Conservation (phyloP, 2,888 invertebrate species). For the Diplolepis rosae region DNA sequence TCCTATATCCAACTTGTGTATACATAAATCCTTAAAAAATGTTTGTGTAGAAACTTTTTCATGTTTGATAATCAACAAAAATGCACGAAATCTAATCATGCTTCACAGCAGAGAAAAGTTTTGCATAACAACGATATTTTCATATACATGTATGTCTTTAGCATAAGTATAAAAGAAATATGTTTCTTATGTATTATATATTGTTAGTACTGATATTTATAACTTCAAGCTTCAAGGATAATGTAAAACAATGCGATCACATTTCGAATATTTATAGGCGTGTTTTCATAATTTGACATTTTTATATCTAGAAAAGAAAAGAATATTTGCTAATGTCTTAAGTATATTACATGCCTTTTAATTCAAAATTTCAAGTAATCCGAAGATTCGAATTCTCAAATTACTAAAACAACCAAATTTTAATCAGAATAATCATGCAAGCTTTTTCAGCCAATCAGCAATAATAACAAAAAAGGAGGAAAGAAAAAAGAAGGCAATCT, state of each 20-base stretch:
- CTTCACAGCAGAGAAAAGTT: background rate
- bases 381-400: too few relatives aligned
- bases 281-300: too few relatives aligned
- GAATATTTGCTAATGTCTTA: too few relatives aligned
- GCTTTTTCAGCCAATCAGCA: too few relatives aligned
- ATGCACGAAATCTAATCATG: background rate
- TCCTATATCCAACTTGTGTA: background rate
- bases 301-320: too few relatives aligned
- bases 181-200: background rate
- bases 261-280: too few relatives aligned
- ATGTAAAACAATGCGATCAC: conserved; percentile 18
- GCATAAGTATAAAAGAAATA: conserved; percentile 1
- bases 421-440: too few relatives aligned
- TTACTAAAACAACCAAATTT: too few relatives aligned
- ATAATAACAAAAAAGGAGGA: too few relatives aligned
- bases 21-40: background rate
- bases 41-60: background rate
- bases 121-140: conserved; percentile 6
- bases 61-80: background rate
- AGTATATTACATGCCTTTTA: too few relatives aligned
- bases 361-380: too few relatives aligned
- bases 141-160: background rate
- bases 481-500: too few relatives aligned
- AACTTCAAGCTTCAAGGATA: conserved; percentile 26
- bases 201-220: background rate